phyloP scores from a whole-genome alignment of 2,888 invertebrate species.

The Meghimatium bilineatum region DNA sequence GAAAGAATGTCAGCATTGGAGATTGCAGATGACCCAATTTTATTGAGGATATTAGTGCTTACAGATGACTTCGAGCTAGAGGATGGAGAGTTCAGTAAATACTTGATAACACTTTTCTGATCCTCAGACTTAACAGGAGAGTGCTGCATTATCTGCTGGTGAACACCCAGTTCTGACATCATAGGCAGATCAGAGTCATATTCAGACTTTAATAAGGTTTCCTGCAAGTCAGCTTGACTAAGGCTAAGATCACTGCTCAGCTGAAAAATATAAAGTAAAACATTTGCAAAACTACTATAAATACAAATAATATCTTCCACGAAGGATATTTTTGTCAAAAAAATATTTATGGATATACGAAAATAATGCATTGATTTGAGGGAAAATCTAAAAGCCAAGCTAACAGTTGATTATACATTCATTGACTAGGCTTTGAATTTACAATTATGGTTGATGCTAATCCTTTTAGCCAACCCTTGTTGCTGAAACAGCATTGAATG shows the following conservation, averaged over 20 bases:
- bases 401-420: too few relatives aligned
- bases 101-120: constrained; percentile 69
- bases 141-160: constrained; percentile 22
- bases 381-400: too few relatives aligned
- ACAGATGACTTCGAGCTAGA: constrained; percentile 60
- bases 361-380: too few relatives aligned
- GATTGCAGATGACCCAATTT: constrained; percentile 48
- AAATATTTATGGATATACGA: not conserved
- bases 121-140: constrained; percentile 37
- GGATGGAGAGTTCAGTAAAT: constrained; percentile 67
- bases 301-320: not conserved
- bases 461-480: too few relatives aligned
- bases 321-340: not conserved
- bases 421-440: too few relatives aligned
- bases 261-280: constrained; percentile 4
- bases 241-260: not conserved
- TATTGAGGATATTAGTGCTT: constrained; percentile 57
- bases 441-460: too few relatives aligned
- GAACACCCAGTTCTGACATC: constrained; percentile 10
- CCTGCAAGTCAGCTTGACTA: constrained; percentile 17
- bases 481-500: too few relatives aligned
- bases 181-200: not conserved
- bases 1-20: constrained; percentile 32
- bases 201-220: constrained; percentile 19
- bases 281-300: not conserved